Evolutionary conservation across 2,113 vertebrate species (phyloP), one percentile per base, ranked within the genome.

Genomic region (Trematocara unimaculatum): DNA sequence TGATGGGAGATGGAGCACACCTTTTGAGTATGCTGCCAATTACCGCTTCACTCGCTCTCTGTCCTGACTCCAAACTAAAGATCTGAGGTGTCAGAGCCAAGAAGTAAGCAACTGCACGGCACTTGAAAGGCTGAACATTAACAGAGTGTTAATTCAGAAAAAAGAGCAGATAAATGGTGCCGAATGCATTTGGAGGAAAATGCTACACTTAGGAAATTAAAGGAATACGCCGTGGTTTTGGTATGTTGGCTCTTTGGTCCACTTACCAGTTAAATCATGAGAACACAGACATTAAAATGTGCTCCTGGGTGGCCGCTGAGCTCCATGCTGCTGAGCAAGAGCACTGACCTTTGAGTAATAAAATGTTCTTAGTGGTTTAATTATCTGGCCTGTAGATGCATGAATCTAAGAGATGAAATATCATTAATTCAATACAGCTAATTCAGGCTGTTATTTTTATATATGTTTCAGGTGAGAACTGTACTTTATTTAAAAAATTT

Each of bases 11-110:
- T 14, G 85, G 40, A 56, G 74, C 35, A 6, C 78, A 87, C 88
- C 88, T 91, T 93, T 92, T 86, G 87, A 92, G 88, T 84, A 12
- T 45, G 81, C 84, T 92, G 91, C 91, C 95, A 93, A 93, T 93
- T 91, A 90, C 70, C 1, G 51, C 89, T 51, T 80, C 87, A 33
- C 78, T 89, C 87, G 20, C 53, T 84, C 83, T 84, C 88, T 53
- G 87, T 92, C 88, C 89, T 26, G 85, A 91, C 91, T 93, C 88
- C 81, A 85, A 92, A 87, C 87, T 42, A 8, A 53, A 91, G 84
- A 91, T 91, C 86, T 90, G n/a, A 93, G 53, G 49, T 18, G 72
- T 84, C 85, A 18, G 84, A 72, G 83, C 49, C 7, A 8, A 47
- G 86, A 40, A 56, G 85, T 81, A 18, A 90, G 86, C 67, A 58